Conservation (phyloP, 2,888 invertebrate genomes). For the Opisthograptis luteolata region DNA sequence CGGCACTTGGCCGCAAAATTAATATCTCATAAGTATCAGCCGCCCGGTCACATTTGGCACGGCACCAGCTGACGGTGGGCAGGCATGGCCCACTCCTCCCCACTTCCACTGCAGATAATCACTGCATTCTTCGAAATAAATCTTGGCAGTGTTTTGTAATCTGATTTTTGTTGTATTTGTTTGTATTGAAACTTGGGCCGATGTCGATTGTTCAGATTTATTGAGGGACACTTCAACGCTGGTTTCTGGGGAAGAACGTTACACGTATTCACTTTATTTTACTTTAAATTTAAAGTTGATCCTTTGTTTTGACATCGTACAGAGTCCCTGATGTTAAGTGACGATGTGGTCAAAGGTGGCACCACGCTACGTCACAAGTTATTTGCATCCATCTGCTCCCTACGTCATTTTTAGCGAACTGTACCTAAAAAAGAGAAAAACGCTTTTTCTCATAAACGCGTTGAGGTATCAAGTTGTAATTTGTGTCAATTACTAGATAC, state of each 20-base stretch:
- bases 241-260: background rate
- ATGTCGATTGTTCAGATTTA: conserved; percentile 9
- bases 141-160: conserved; percentile 25
- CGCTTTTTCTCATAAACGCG: too few relatives aligned
- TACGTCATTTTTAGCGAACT: too few relatives aligned
- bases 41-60: conserved; percentile 26
- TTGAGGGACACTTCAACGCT: conserved; percentile 6
- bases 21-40: conserved; percentile 29
- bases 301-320: too few relatives aligned
- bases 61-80: conserved; percentile 2
- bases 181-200: conserved; percentile 8
- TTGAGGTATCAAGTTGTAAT: too few relatives aligned
- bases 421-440: too few relatives aligned
- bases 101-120: conserved; percentile 26
- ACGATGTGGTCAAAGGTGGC: too few relatives aligned
- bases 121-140: conserved; percentile 22
- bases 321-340: too few relatives aligned
- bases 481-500: too few relatives aligned
- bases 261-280: background rate
- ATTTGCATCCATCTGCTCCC: too few relatives aligned
- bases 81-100: conserved; percentile 22
- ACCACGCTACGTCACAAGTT: too few relatives aligned
- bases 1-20: conserved; percentile 29
- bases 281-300: too few relatives aligned
- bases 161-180: conserved; percentile 7